These are phyloP conservation scores for Odocoileus virginianus DNA, from an alignment of 2,113 vertebrate species.

Conservation along the genomic window DNA sequence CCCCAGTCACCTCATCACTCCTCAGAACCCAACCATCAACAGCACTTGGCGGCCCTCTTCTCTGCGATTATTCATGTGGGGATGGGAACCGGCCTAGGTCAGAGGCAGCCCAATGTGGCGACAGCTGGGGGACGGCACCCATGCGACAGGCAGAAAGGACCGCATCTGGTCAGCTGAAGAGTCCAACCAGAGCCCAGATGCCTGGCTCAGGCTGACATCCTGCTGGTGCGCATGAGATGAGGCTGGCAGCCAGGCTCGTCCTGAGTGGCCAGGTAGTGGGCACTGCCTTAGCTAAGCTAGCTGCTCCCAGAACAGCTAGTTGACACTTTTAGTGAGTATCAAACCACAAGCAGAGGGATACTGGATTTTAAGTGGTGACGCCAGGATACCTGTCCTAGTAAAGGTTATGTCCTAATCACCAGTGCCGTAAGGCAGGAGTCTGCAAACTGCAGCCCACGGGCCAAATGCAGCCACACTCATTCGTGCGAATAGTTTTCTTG, in stretches of 20 bases:
- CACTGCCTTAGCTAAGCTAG: not conserved
- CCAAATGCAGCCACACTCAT: rapidly evolving
- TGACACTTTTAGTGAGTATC: not conserved
- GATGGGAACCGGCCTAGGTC: not conserved
- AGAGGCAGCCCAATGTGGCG: rapidly evolving
- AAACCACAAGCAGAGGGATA: rapidly evolving
- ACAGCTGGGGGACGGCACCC: not conserved
- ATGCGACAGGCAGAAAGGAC: rapidly evolving
- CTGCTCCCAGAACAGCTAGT: not conserved
- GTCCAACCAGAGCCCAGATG: too few relatives aligned
- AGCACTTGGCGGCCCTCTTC: not conserved
- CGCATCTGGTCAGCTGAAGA: not conserved
- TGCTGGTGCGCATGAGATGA: rapidly evolving
- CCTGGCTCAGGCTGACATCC: rapidly evolving
- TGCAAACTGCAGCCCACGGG: rapidly evolving
- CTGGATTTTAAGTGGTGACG: too few relatives aligned
- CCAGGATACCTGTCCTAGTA: too few relatives aligned
- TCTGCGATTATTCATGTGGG: not conserved
- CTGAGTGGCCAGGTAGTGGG: rapidly evolving
- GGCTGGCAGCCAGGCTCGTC: too few relatives aligned
- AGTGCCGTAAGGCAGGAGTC: not conserved
- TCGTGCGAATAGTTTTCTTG: rapidly evolving
- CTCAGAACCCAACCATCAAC: not conserved
- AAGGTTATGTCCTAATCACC: rapidly evolving
- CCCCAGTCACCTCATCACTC: not conserved